Evolutionary conservation across 2,797 vertebrate genomes (phyloP).

Genomic region (Clangula hyemalis): DNA sequence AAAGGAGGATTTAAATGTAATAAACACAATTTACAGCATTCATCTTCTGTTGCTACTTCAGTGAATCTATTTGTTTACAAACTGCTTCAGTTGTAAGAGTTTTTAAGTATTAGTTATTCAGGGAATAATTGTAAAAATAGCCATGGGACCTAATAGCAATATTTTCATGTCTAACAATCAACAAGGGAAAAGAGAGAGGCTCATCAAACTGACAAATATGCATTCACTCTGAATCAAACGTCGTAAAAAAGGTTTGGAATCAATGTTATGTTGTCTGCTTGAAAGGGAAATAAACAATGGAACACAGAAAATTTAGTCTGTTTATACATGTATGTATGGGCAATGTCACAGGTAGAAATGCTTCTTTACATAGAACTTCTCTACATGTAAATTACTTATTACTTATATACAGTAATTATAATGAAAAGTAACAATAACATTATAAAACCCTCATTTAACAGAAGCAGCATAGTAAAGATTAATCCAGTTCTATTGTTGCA

Average conservation of each 20-base stretch:
- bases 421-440: neutral
- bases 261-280: neutral
- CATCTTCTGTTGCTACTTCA: neutral
- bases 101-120: slow-evolving; percentile 21
- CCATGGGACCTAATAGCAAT: neutral
- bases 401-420: neutral
- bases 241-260: neutral
- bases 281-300: neutral
- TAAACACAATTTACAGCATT: neutral
- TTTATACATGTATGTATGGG: neutral
- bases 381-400: neutral
- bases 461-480: neutral
- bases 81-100: neutral
- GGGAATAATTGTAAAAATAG: slow-evolving; percentile 22
- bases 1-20: slow-evolving; percentile 27
- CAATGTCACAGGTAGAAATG: neutral
- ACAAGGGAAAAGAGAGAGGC: slow-evolving; percentile 2
- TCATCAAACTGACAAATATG: slow-evolving; percentile 44
- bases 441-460: neutral
- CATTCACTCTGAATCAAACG: neutral
- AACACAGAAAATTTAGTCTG: neutral
- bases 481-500: neutral
- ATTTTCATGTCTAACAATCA: slow-evolving; percentile 18
- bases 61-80: slow-evolving; percentile 7
- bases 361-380: neutral